Evolutionary conservation across 2,113 vertebrate species (phyloP), one percentile per base, ranked within the genome.

Genomic region (Bungarus multicinctus): DNA sequence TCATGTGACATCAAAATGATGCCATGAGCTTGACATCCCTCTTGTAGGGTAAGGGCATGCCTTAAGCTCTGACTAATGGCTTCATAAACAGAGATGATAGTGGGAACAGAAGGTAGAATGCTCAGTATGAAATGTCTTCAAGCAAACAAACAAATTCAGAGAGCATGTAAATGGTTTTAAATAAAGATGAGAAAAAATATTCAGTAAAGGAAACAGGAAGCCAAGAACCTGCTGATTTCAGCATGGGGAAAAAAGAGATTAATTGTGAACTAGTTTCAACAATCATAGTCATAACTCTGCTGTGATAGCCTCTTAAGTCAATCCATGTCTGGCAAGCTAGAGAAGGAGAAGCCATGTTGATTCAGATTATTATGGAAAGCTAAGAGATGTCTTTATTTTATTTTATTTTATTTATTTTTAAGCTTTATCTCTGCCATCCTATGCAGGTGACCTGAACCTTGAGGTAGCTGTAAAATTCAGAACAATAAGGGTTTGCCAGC

Each of bases 351-450:
- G 69, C 60, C 30, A 88, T 45, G 16, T 43, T 55, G 91, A 85
- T 64, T 88, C 0, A 5, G 5, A 95, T 93, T 91, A 52, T 1
- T 0, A 0, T 7, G 8, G 91, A 47, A 94, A 4, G 22, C 4
- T 95, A 64, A 69, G 74, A 91, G 74, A 43, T 14, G 27, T 34
- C 4, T 22, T 22, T 81, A 81, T 39, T 81, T 81, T 8, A n/a
- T n/a, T n/a, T n/a, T n/a, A 81, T 43, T 43, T 81, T 8, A 81
- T 43, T 95, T 95, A 93, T 94, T 86, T 47, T 10, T 74, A 39
- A 4, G 14, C 1, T 94, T 94, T 58, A 45, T 81, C 57, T 81
- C 87, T 88, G 39, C 3, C 89, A 0, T 10, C 47, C 43, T 53
- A 55, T 0, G 0, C 23, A 87, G 50, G 25, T 89, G 25, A 22